Conservation (phyloP, 2,888 invertebrate genomes). For the Physocephala rufipes region DNA sequence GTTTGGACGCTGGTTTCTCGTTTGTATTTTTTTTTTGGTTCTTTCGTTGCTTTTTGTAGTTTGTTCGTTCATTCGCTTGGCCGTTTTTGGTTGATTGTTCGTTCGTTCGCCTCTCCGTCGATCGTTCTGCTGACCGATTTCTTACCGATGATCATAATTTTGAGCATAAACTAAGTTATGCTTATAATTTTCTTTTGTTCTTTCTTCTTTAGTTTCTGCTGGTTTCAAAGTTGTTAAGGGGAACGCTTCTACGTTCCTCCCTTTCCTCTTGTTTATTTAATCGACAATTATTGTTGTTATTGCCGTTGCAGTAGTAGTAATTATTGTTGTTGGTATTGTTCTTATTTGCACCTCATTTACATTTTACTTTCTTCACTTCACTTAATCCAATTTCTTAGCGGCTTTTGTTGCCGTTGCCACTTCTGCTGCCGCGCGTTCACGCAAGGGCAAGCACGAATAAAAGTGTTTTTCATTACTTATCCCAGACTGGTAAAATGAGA, state of each 20-base stretch:
- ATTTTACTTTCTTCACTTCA: not conserved
- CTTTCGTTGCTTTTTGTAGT: too few species aligned
- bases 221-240: too few species aligned
- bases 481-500: too few species aligned
- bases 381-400: not conserved
- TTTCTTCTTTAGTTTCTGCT: too few species aligned
- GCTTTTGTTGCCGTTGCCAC: not conserved
- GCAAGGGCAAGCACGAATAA: too few species aligned
- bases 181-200: too few species aligned
- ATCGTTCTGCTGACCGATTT: not conserved
- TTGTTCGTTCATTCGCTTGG: too few species aligned
- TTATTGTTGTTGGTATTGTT: not conserved
- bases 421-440: not conserved
- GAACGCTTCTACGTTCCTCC: too few species aligned
- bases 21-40: too few species aligned
- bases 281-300: not conserved
- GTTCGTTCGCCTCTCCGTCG: not conserved
- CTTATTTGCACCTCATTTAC: not conserved
- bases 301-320: slow-evolving; percentile 3
- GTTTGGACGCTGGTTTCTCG: not conserved
- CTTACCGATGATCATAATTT: not conserved
- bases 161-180: too few species aligned
- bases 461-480: too few species aligned
- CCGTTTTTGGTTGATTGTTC: not conserved
- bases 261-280: too few species aligned